A percentile compares a stretch with the other conserved stretches of the same genome.
Evolutionary conservation across 2,888 invertebrate species (phyloP).

Genomic region (Alviniconcha strummeri): DNA sequence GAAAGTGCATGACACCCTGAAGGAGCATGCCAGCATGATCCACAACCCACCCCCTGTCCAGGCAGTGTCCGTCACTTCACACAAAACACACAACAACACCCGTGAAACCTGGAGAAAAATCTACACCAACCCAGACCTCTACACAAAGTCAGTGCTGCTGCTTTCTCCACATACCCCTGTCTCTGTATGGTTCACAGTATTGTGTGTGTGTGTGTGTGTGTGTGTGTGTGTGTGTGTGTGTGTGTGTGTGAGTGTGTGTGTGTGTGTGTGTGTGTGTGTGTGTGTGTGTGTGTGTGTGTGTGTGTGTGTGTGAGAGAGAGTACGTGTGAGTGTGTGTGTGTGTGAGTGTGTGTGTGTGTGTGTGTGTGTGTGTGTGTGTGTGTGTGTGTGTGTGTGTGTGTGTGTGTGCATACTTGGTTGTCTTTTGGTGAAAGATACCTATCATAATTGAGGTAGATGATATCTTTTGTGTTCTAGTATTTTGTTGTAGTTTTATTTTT

Average conservation of each 20-base stretch:
- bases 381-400: not conserved
- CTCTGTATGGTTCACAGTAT: not conserved
- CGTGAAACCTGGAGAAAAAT: conserved; percentile 69
- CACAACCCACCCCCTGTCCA: conserved; percentile 58
- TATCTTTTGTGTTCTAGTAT: no score
- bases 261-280: conserved; percentile 5
- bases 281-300: not conserved
- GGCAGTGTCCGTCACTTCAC: conserved; percentile 61
- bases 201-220: not conserved
- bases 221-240: not conserved
- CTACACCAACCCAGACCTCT: conserved; percentile 68
- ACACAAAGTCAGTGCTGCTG: conserved; percentile 52
- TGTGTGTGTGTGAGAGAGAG: not conserved
- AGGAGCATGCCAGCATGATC: conserved; percentile 67
- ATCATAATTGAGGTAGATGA: no score
- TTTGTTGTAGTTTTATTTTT: no score
- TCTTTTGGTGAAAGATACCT: no score
- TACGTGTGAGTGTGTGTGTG: not conserved
- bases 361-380: not conserved
- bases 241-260: not conserved
- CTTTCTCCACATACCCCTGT: not conserved
- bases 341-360: conserved; percentile 1
- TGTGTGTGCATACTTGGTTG: conserved; percentile 3
- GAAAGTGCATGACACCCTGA: conserved; percentile 70
- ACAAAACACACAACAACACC: conserved; percentile 64